Evolutionary conservation across 2,113 vertebrate genomes (phyloP), one percentile per base, ranked within the genome.

Genomic region (Vireo altiloquus): DNA sequence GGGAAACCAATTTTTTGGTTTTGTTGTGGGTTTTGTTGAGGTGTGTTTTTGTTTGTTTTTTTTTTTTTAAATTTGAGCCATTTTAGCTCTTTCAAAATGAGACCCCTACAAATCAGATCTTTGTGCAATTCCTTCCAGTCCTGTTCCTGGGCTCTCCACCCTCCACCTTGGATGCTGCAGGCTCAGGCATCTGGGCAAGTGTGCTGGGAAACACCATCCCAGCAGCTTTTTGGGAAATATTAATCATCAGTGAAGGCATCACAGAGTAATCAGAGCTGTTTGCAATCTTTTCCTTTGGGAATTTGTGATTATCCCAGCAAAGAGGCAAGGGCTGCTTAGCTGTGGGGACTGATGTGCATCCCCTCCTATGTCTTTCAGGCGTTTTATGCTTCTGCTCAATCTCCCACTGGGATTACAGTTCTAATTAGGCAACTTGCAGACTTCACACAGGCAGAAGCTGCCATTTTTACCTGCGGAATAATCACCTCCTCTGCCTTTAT

Each of bases 181-280:
- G 5, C 70, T 28, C 1, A 2, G 17, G 28, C n/a, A 7, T 11
- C 3, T 20, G 75, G 64, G 40, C 5, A 35, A 49, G 5, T 2
- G 25, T 22, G 71, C 83, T 86, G 71, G 63, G 46, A 77, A 60
- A 37, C 72, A 44, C 22, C 39, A 18, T 4, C 50, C 56, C 0
- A 2, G 47, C 0, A 22, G 9, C 2, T 22, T 44, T 68, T 19
- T 0, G 42, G 56, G 22, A 54, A 63, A 22, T 5, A 5, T 11
- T 56, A 27, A 16, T 42, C 13, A 13, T 33, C 76, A 39, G 7
- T 16, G 44, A 68, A 82, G 56, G 44, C 68, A 39, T 11, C 25
- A 2, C 23, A 9, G 33, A 39, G 40, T 3, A 16, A 59, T 42
- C 9, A 33, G 57, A 79, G 57, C 37, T 39, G 2, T 65, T 39